Percentiles rank a stretch among this genome's conserved stretches.
phyloP scores from a whole-genome alignment of 2,113 vertebrate genomes.

The Opisthocomus hoazin region DNA sequence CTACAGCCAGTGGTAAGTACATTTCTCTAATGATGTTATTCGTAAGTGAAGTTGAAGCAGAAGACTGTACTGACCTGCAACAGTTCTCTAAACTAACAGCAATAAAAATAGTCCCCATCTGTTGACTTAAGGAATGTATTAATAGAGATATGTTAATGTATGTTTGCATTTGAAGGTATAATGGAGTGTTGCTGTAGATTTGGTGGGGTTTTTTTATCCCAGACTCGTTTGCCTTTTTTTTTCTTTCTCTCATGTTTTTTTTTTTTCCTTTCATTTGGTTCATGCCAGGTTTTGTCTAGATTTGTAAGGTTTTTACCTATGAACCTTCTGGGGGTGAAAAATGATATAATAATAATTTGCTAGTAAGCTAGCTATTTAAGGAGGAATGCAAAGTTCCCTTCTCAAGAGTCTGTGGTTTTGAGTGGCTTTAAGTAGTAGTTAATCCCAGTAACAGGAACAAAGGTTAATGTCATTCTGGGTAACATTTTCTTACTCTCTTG shows the following conservation, averaged over 20 bases:
- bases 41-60: not conserved
- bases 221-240: not conserved
- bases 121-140: not conserved
- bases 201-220: not conserved
- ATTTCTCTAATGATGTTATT: not conserved
- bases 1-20: slow-evolving; percentile 94
- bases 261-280: not conserved
- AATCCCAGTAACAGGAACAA: not conserved
- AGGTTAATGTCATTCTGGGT: not conserved
- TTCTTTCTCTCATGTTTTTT: no score
- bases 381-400: not conserved
- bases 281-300: not conserved
- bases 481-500: not conserved
- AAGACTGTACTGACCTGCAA: not conserved
- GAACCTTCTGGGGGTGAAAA: not conserved
- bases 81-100: not conserved
- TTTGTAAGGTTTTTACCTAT: not conserved
- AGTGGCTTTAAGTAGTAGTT: not conserved
- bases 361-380: not conserved
- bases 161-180: not conserved
- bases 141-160: not conserved
- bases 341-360: not conserved
- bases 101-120: not conserved
- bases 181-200: not conserved
- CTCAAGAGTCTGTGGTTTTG: not conserved